Evolutionary conservation across 2,888 invertebrate species (phyloP).

Genomic region (Petrolisthes manimaculis): DNA sequence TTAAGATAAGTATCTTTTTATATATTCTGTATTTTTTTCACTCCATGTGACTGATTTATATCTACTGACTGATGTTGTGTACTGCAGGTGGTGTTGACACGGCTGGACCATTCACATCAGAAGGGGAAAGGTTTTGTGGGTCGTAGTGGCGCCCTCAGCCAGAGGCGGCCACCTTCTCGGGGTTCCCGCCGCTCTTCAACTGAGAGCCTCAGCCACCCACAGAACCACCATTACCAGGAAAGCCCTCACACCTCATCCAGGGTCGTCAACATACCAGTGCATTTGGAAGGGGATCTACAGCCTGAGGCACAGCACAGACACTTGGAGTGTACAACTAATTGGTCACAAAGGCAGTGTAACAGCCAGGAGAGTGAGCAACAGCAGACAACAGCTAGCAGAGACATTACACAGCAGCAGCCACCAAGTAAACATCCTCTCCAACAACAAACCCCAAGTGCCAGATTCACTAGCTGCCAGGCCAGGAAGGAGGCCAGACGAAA

Average conservation of each 20-base stretch:
- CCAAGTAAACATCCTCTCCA: too few relatives aligned
- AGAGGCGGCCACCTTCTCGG: slow-evolving; percentile 56
- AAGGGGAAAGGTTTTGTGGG: slow-evolving; percentile 52
- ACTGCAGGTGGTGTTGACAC: slow-evolving; percentile 56
- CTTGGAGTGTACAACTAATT: neutral
- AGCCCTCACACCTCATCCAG: slow-evolving; percentile 33
- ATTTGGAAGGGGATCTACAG: slow-evolving; percentile 27
- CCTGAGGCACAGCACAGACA: neutral
- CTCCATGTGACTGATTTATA: neutral
- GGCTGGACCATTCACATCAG: slow-evolving; percentile 60
- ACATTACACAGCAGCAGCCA: neutral
- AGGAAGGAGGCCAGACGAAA: slow-evolving; percentile 38
- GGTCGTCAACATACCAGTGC: slow-evolving; percentile 56
- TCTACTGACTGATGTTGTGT: neutral
- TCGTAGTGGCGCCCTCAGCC: slow-evolving; percentile 60
- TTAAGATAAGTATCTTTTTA: neutral
- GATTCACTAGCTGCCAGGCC: slow-evolving; percentile 4
- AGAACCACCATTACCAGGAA: slow-evolving; percentile 34
- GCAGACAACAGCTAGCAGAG: neutral
- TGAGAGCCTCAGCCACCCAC: slow-evolving; percentile 40
- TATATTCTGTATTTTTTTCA: neutral
- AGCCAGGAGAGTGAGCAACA: neutral
- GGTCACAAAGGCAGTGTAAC: neutral
- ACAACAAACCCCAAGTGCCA: neutral
- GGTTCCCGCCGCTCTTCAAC: slow-evolving; percentile 35